phyloP scores from a whole-genome alignment of 2,888 invertebrate genomes.

The Hedya salicella region DNA sequence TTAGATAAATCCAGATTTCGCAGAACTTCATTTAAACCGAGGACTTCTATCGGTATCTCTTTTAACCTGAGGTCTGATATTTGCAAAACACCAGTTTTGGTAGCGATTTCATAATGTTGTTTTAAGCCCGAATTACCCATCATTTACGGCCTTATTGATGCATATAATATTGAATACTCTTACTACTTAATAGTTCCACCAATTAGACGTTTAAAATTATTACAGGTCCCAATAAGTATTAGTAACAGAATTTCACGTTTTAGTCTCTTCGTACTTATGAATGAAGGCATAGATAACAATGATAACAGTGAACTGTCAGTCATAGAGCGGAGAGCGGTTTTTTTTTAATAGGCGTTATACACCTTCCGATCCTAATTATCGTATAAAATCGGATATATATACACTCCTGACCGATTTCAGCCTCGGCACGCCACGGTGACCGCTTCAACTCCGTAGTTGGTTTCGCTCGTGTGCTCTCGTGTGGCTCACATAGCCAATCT shows the following conservation, averaged over 20 bases:
- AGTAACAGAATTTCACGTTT: slow-evolving; percentile 13
- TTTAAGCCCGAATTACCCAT: slow-evolving; percentile 97
- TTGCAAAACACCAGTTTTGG: slow-evolving; percentile 97
- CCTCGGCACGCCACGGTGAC: too few species aligned
- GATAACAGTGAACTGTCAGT: slow-evolving; percentile 23
- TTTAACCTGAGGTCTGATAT: slow-evolving; percentile 93
- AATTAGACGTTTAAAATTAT: slow-evolving; percentile 16
- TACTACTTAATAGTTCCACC: slow-evolving; percentile 21
- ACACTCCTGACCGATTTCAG: too few species aligned
- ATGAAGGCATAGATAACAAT: slow-evolving; percentile 24
- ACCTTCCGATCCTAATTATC: too few species aligned
- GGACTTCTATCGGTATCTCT: slow-evolving; percentile 88
- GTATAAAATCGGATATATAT: too few species aligned
- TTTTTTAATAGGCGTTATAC: too few species aligned
- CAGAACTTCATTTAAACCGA: slow-evolving; percentile 86
- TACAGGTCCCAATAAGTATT: slow-evolving; percentile 15
- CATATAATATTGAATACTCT: slow-evolving; percentile 20
- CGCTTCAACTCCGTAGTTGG: too few species aligned
- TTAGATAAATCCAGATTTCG: slow-evolving; percentile 96
- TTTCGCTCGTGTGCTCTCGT: too few species aligned
- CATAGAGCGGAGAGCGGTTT: background rate
- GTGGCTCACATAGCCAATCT: too few species aligned
- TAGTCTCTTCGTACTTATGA: slow-evolving; percentile 14
- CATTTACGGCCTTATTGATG: slow-evolving; percentile 41
- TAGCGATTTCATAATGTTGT: slow-evolving; percentile 96